These are phyloP conservation scores for Rhinatrema bivittatum DNA, from an alignment of 2,797 vertebrate genomes.

Conservation along the genomic window DNA sequence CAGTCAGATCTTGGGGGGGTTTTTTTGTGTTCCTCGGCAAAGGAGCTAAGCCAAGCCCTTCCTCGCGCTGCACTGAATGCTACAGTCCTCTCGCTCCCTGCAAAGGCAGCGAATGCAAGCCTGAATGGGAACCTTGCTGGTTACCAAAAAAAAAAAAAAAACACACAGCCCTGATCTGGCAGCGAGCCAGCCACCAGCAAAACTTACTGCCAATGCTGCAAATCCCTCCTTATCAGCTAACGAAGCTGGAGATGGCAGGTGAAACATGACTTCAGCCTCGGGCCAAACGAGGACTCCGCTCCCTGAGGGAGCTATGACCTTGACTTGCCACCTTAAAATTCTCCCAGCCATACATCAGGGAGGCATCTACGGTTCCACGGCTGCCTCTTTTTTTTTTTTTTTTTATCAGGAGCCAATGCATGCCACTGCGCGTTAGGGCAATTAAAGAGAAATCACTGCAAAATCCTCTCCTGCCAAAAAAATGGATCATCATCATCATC, in stretches of 20 bases:
- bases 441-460: neutral
- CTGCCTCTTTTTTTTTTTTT: neutral
- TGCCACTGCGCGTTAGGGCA: neutral
- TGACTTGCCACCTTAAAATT: conserved; percentile 24
- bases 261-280: conserved; percentile 34
- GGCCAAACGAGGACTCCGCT: conserved; percentile 2
- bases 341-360: no score
- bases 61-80: conserved; percentile 1
- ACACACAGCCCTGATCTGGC: conserved; percentile 50
- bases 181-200: conserved; percentile 50
- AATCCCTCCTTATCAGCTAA: conserved; percentile 52
- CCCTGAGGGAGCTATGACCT: conserved; percentile 37
- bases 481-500: no score
- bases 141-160: no score
- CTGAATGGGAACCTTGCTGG: conserved; percentile 17
- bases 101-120: conserved; percentile 22
- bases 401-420: neutral
- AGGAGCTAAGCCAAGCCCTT: conserved; percentile 7
- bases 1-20: neutral
- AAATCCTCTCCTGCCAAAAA: conserved; percentile 12
- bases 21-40: neutral
- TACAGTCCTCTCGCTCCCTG: conserved; percentile 8
- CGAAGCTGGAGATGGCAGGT: conserved; percentile 43
- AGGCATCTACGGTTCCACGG: no score
- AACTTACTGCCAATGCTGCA: conserved; percentile 60